Conservation (phyloP, 2,888 invertebrate species). For the Apamea anceps region DNA sequence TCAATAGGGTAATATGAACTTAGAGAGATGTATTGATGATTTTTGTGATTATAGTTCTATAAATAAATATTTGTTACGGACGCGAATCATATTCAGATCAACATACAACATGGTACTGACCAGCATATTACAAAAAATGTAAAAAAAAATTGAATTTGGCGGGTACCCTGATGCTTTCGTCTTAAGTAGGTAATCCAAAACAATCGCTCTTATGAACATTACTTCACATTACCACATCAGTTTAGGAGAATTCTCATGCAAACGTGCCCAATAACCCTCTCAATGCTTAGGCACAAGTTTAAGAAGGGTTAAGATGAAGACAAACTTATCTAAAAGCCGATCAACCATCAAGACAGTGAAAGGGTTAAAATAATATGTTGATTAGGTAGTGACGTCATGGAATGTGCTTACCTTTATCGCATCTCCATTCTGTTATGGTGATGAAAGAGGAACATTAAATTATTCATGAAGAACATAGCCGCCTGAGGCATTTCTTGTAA, state of each 20-base stretch:
- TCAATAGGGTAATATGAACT: too few species aligned
- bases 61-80: background rate
- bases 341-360: conserved; percentile 54
- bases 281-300: conserved; percentile 32
- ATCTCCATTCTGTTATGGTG: background rate
- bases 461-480: conserved; percentile 3
- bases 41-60: too few species aligned
- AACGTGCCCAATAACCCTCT: conserved; percentile 27
- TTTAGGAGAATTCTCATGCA: conserved; percentile 33
- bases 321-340: conserved; percentile 65
- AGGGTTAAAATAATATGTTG: conserved; percentile 38
- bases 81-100: background rate
- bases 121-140: too few species aligned
- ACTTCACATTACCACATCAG: conserved; percentile 15
- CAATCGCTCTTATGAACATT: conserved; percentile 8
- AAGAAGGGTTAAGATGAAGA: conserved; percentile 61
- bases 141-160: too few species aligned
- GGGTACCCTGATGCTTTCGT: background rate
- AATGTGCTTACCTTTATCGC: conserved; percentile 20
- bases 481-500: too few species aligned
- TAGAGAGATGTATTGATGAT: too few species aligned
- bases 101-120: background rate
- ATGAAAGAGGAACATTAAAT: background rate
- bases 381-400: conserved; percentile 8
- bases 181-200: background rate